Evolutionary conservation across 2,113 vertebrate genomes (phyloP).

Genomic region (Platichthys flesus): DNA sequence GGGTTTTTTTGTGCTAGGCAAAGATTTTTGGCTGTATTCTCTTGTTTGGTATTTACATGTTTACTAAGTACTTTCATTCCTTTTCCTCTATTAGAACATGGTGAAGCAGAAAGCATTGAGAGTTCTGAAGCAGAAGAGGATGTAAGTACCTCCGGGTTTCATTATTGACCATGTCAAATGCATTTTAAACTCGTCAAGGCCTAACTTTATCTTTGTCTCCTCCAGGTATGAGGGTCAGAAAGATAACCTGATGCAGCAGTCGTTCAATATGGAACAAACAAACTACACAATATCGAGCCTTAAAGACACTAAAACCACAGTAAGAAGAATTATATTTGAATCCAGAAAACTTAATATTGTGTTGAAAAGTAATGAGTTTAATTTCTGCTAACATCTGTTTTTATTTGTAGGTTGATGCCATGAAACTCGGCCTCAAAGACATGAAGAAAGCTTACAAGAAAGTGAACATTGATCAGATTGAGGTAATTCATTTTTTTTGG

Average conservation of each 20-base stretch:
- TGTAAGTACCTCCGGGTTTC: constrained; percentile 85
- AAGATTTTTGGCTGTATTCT: neutral
- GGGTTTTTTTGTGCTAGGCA: neutral
- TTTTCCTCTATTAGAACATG: constrained; percentile 88
- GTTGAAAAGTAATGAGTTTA: neutral
- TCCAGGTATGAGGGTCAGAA: constrained; percentile 95
- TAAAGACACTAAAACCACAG: constrained; percentile 99
- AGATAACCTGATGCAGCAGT: constrained; percentile 96
- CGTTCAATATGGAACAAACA: constrained; percentile 99
- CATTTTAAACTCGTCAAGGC: too few relatives aligned
- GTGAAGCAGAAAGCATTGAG: constrained; percentile 98
- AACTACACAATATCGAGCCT: constrained; percentile 98
- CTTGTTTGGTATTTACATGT: neutral
- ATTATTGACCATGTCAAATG: too few relatives aligned
- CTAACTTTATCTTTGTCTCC: neutral
- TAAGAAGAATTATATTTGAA: constrained; percentile 66
- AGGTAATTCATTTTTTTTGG: constrained; percentile 80
- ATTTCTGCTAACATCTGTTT: constrained; percentile 12
- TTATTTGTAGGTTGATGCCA: constrained; percentile 91
- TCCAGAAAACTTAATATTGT: neutral
- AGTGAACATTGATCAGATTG: constrained; percentile 96
- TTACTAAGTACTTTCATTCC: neutral
- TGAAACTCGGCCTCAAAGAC: constrained; percentile 97
- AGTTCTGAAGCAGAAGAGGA: constrained; percentile 96
- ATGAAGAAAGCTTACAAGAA: constrained; percentile 99